A percentile compares a stretch with the other conserved stretches of the same genome.
These are phyloP conservation scores for Theocolax elegans DNA, from an alignment of 1,140 invertebrate species.

Conservation along the genomic window DNA sequence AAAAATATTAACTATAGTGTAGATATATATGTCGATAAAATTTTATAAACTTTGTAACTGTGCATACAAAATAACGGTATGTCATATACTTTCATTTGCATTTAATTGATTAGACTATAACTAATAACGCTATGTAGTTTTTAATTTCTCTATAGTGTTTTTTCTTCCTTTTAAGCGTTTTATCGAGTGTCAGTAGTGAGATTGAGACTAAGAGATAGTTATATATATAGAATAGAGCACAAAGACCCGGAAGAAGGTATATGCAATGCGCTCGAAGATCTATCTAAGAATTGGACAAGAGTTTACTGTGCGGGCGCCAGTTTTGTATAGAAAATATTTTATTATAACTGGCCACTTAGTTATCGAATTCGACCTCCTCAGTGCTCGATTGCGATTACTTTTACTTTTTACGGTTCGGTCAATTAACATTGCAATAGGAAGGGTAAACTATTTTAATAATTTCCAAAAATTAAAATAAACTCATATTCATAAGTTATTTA, in stretches of 20 bases:
- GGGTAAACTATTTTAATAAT: no score
- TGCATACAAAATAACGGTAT: constrained; percentile 5
- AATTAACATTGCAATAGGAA: no score
- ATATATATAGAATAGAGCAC: constrained; percentile 40
- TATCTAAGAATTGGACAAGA: constrained; percentile 67
- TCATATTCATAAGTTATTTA: no score
- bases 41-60: neutral
- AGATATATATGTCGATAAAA: constrained; percentile 17
- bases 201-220: no score
- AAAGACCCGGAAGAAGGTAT: constrained; percentile 19
- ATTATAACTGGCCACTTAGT: constrained; percentile 56
- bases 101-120: neutral
- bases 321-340: constrained; percentile 48
- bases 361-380: neutral
- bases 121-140: neutral
- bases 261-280: constrained; percentile 42
- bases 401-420: no score
- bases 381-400: neutral
- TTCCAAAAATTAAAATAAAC: no score
- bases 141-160: no score
- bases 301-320: constrained; percentile 67
- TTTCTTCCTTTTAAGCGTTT: neutral
- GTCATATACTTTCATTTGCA: neutral
- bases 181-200: no score
- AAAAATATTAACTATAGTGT: no score